These are phyloP conservation scores for Pterocles orientalis DNA, from an alignment of 2,113 vertebrate species.

Conservation along the genomic window DNA sequence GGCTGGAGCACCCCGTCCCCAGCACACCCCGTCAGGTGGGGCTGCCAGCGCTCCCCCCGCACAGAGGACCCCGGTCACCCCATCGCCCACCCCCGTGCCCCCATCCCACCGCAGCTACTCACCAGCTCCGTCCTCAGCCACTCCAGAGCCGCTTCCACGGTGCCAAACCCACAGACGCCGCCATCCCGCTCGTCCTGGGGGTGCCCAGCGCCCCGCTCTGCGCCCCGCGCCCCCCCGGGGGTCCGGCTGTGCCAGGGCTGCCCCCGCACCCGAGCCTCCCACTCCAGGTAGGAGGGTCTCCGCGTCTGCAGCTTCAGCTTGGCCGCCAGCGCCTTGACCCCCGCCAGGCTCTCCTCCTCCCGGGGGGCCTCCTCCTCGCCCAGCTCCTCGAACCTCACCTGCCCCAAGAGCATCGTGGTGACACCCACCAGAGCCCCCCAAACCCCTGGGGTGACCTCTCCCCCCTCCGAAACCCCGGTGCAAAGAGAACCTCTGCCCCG, in stretches of 20 bases:
- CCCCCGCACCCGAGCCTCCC: constrained; percentile 84
- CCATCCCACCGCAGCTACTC: constrained; percentile 48
- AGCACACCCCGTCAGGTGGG: rapidly evolving
- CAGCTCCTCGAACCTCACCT: constrained; percentile 80
- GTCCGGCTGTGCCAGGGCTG: constrained; percentile 74
- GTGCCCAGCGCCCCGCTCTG: background rate
- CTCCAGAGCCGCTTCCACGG: constrained; percentile 83
- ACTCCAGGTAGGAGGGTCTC: constrained; percentile 90
- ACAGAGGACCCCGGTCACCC: rapidly evolving
- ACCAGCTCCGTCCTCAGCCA: constrained; percentile 92
- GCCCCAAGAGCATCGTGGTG: constrained; percentile 52
- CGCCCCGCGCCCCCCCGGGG: constrained; percentile 26
- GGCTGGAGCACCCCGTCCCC: rapidly evolving
- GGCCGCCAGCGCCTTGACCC: constrained; percentile 87
- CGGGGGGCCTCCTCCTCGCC: constrained; percentile 78
- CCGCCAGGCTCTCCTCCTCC: constrained; percentile 81
- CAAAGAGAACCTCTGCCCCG: background rate
- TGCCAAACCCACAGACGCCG: constrained; percentile 86
- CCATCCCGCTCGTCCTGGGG: rapidly evolving
- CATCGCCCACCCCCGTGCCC: rapidly evolving
- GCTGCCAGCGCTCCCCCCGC: background rate
- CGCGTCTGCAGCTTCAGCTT: constrained; percentile 92
- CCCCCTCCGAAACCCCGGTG: rapidly evolving
- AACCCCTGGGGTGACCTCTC: rapidly evolving
- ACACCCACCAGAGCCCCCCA: rapidly evolving